These are phyloP conservation scores for Psephotus haematonotus DNA, from an alignment of 2,113 vertebrate genomes.

Conservation along the genomic window DNA sequence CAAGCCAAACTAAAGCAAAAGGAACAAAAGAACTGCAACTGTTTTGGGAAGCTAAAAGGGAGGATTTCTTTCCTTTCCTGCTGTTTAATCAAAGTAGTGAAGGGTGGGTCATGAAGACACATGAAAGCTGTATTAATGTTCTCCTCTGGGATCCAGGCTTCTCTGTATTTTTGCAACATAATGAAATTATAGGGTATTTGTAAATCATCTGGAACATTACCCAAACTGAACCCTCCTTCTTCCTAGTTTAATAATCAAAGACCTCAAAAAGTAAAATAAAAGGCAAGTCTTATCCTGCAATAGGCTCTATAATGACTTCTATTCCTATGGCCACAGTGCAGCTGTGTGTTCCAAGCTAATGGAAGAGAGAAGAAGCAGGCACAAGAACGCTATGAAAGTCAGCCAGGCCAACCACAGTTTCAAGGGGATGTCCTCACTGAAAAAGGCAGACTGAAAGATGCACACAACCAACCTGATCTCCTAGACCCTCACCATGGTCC, in stretches of 20 bases:
- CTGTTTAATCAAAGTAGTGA: not conserved
- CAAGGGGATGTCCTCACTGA: not conserved
- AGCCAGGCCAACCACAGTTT: not conserved
- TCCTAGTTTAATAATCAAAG: not conserved
- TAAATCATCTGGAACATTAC: not conserved
- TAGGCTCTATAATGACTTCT: not conserved
- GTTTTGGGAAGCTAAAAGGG: not conserved
- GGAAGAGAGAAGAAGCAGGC: not conserved
- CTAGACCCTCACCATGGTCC: not conserved
- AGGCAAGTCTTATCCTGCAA: not conserved
- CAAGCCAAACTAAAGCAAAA: constrained; percentile 8
- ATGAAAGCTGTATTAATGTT: not conserved
- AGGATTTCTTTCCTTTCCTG: not conserved
- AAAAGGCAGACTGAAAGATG: not conserved
- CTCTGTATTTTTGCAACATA: not conserved
- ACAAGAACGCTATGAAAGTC: not conserved
- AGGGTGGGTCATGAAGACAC: not conserved
- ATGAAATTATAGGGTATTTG: not conserved
- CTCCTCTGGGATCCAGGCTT: not conserved
- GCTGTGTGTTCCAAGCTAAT: not conserved
- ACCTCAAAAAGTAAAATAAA: not conserved
- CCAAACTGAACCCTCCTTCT: not conserved
- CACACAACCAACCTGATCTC: not conserved
- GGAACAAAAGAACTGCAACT: constrained; percentile 5
- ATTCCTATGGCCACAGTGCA: not conserved